phyloP scores from a whole-genome alignment of 2,888 invertebrate genomes.

The Zelleria hepariella region DNA sequence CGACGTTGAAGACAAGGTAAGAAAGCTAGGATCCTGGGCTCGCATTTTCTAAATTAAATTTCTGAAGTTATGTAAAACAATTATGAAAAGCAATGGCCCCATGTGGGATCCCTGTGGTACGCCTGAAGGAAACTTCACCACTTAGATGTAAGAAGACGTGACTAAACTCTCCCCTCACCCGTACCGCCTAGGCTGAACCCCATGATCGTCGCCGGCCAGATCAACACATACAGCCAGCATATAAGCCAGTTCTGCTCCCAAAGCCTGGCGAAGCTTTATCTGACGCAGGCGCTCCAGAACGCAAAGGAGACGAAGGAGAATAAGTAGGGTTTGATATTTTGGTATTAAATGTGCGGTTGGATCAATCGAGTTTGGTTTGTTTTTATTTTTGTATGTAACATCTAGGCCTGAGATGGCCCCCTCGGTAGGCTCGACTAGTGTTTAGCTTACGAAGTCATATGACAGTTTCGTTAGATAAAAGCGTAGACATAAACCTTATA shows the following conservation, averaged over 20 bases:
- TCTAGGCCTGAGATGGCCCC: too few species aligned
- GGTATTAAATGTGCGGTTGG: neutral
- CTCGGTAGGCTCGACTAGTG: too few species aligned
- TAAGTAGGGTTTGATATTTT: neutral
- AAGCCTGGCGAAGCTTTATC: constrained; percentile 95
- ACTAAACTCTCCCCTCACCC: constrained; percentile 93
- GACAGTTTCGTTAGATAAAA: neutral
- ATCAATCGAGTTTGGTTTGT: neutral
- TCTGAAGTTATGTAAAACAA: too few species aligned
- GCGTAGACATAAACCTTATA: too few species aligned
- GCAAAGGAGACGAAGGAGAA: constrained; percentile 79
- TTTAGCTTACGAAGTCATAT: too few species aligned
- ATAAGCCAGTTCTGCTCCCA: constrained; percentile 97
- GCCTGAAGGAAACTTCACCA: too few species aligned
- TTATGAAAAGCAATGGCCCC: too few species aligned
- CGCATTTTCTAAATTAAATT: too few species aligned
- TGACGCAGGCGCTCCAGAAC: constrained; percentile 93
- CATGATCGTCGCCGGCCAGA: constrained; percentile 94
- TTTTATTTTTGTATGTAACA: neutral
- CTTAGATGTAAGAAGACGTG: constrained; percentile 97
- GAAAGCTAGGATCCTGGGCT: too few species aligned
- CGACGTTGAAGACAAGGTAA: too few species aligned
- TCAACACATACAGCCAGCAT: constrained; percentile 94
- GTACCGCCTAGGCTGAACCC: constrained; percentile 92
- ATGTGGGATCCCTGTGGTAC: too few species aligned